Evolutionary conservation across 2,888 invertebrate genomes (phyloP), one percentile per base, ranked within the genome.

Genomic region (Eledone cirrhosa): DNA sequence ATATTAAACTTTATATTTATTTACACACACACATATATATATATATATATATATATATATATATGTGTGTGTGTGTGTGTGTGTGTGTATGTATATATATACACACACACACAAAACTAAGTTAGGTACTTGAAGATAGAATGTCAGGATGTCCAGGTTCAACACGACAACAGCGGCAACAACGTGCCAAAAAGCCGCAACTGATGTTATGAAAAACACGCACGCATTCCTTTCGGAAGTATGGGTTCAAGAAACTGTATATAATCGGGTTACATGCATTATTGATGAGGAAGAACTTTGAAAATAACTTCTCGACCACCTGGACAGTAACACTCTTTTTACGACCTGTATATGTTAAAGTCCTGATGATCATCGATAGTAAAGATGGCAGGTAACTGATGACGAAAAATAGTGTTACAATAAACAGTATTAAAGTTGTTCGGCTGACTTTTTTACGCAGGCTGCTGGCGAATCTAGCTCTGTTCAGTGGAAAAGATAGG

Each of bases 201-300:
- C 76, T 47, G 22, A 76, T 13, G 16, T 31, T 29, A 48, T 27
- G n/a, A 29, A 76, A 76, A 3, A 76, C 14, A 4, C 48, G 47
- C 8, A 76, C 22, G 7, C 48, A 48, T 29, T 76, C 76, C 22
- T 48, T 76, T 48, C 84, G 79, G 80, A 84, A 84, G 78, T 83
- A 82, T 48, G 83, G 79, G 80, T 84, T 84, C 11, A 83, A 78
- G 69, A 84, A 84, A 65, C 84, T 84, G 83, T 84, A 84, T 48
- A 84, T 84, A 75, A 84, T 82, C n/a, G 84, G 84, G 78, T 84
- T 84, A 80, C 82, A 83, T 47, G 84, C 82, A 77, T 84, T 82
- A 79, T 84, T 84, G 78, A 84, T 83, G 78, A 84, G 81, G 80
- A 78, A 81, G 67, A 82, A 83, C 79, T 84, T 84, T 14, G 83